These are phyloP conservation scores for Ammodytes marinus DNA, from an alignment of 2,113 vertebrate genomes.

Conservation along the genomic window DNA sequence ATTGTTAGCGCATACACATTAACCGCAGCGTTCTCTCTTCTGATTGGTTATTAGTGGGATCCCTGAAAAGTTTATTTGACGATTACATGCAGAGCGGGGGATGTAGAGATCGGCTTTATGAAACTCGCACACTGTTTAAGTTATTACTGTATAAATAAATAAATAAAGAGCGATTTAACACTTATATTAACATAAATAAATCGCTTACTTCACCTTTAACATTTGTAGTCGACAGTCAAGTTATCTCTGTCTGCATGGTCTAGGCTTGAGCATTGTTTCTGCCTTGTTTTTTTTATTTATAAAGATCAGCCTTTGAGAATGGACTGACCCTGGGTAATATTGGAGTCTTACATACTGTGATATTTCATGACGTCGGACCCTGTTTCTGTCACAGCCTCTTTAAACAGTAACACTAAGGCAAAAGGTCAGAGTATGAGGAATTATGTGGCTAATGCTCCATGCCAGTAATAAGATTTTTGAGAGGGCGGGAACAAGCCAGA, in stretches of 20 bases:
- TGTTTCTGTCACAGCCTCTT: constrained; percentile 46
- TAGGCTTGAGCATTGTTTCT: neutral
- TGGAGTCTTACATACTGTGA: constrained; percentile 53
- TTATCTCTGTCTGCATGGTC: neutral
- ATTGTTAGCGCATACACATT: no score
- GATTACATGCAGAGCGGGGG: no score
- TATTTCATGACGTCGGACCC: constrained; percentile 60
- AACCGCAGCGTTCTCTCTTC: no score
- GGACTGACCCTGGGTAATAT: constrained; percentile 61
- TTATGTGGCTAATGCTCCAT: constrained; percentile 37
- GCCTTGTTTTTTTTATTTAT: constrained; percentile 17
- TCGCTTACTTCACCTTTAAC: neutral
- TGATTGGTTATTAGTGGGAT: no score
- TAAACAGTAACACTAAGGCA: constrained; percentile 15
- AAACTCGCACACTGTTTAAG: no score
- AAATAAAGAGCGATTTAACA: no score
- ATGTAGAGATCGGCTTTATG: no score
- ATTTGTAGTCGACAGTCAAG: constrained; percentile 16
- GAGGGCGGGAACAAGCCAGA: constrained; percentile 47
- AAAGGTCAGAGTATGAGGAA: constrained; percentile 68
- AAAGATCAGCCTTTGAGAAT: constrained; percentile 50
- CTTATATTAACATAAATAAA: no score
- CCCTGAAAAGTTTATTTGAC: no score
- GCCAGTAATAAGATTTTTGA: constrained; percentile 58
- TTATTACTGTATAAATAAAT: no score